Base-by-base conservation (phyloP, 2,888 invertebrate genomes). In the Druceiella hillmani region DNA sequence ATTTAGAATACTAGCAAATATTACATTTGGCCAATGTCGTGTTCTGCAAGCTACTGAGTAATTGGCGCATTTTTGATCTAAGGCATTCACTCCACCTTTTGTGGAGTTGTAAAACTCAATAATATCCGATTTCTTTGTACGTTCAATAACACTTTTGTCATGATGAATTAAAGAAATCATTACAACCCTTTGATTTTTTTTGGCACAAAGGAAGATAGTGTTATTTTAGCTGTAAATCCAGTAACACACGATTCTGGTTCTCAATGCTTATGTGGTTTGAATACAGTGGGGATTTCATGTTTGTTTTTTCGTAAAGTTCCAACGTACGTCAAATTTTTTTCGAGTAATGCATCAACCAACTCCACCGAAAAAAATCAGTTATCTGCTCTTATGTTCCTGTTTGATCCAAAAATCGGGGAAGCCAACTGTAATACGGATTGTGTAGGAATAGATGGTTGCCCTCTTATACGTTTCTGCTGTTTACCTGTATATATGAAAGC, bases 291-390 rank as follows among this genome's bases (percentile, higher is more conserved):
- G n/a, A n/a, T n/a, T n/a, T n/a, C n/a, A n/a, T n/a, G n/a, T n/a
- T 49, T 47, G 25, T 50, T 45, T 31, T 46, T 48, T 12, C 28
- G 27, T 12, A 51, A 20, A 12, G 46, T 52, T 13, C 47, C 49
- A 7, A 48, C 46, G 28, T 33, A 36, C 7, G 47, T 45, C 10
- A n/a, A n/a, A 49, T 30, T 9, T 40, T 37, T 25, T 40, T 33
- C 14, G 7, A 6, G 44, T 14, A 20, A 20, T 20, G 9, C 41
- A 13, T 17, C 14, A 22, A 41, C n/a, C 10, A 15, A 16, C 20
- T 41, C 40, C 7, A 17, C 22, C 11, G 38, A n/a, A n/a, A n/a
- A n/a, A n/a, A n/a, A n/a, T n/a, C n/a, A n/a, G n/a, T n/a, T n/a
- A n/a, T n/a, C n/a, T n/a, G n/a, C n/a, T n/a, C n/a, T n/a, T n/a